Evolutionary conservation across 1,140 invertebrate genomes (phyloP).

Genomic region (Hormaphis cornu): DNA sequence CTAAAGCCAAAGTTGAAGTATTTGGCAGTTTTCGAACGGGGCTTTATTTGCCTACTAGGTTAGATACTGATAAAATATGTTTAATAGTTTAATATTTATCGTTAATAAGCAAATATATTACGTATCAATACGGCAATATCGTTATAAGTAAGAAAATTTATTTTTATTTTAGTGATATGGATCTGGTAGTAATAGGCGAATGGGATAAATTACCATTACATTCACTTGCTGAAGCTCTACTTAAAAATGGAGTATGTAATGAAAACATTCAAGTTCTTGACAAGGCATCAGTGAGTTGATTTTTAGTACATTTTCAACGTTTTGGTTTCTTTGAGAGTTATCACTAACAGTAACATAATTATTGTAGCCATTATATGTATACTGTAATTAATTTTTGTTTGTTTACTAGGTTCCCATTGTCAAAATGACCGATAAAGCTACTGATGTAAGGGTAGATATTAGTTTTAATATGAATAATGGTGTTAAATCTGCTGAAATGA

Average conservation of each 20-base stretch:
- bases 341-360: not conserved
- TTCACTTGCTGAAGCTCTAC: constrained; percentile 78
- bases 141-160: too few relatives aligned
- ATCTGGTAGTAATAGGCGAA: constrained; percentile 90
- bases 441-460: constrained; percentile 91
- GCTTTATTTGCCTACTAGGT: constrained; percentile 86
- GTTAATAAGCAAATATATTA: too few relatives aligned
- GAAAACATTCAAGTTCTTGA: constrained; percentile 89
- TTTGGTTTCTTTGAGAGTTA: not conserved
- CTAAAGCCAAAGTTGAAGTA: constrained; percentile 82
- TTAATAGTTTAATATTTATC: not conserved
- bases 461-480: constrained; percentile 97
- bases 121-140: too few relatives aligned
- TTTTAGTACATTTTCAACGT: not conserved
- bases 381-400: not conserved
- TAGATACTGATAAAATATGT: constrained; percentile 34
- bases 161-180: constrained; percentile 78
- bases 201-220: constrained; percentile 85
- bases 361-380: not conserved
- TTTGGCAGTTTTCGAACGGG: constrained; percentile 93
- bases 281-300: constrained; percentile 72
- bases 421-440: constrained; percentile 90
- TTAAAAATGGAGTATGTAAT: constrained; percentile 79
- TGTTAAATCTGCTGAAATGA: constrained; percentile 88
- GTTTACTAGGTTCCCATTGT: constrained; percentile 75